Conservation (phyloP, 2,113 vertebrate species). For the Phocoena phocoena region DNA sequence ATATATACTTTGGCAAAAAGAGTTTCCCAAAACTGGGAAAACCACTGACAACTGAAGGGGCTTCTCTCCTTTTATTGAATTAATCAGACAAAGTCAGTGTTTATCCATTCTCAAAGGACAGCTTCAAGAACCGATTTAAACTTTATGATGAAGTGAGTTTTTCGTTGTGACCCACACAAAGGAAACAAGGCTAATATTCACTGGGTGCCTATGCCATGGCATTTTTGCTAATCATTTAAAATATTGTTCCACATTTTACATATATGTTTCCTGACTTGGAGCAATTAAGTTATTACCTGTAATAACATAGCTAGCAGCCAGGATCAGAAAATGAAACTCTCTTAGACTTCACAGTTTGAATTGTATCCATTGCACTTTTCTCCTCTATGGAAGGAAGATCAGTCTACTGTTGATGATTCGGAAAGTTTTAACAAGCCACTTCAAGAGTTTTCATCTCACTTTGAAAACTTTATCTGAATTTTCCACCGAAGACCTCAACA, state of each 20-base stretch:
- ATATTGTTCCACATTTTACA: not conserved
- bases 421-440: not conserved
- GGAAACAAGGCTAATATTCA: not conserved
- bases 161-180: not conserved
- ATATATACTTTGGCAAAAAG: not conserved
- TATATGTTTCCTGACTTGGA: not conserved
- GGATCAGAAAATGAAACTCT: not conserved
- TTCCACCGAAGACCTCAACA: constrained; percentile 9
- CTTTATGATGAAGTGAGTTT: not conserved
- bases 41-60: not conserved
- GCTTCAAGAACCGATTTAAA: not conserved
- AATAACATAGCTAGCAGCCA: not conserved
- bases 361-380: not conserved
- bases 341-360: not conserved
- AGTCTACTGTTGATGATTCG: not conserved
- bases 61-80: not conserved
- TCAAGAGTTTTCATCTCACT: not conserved
- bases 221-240: not conserved
- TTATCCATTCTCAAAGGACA: not conserved
- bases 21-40: not conserved
- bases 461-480: not conserved
- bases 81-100: not conserved
- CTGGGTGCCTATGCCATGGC: not conserved
- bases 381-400: not conserved
- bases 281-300: not conserved